Evolutionary conservation across 2,888 invertebrate genomes (phyloP), one percentile per base, ranked within the genome.

Genomic region (Lasioglossum lativentre): DNA sequence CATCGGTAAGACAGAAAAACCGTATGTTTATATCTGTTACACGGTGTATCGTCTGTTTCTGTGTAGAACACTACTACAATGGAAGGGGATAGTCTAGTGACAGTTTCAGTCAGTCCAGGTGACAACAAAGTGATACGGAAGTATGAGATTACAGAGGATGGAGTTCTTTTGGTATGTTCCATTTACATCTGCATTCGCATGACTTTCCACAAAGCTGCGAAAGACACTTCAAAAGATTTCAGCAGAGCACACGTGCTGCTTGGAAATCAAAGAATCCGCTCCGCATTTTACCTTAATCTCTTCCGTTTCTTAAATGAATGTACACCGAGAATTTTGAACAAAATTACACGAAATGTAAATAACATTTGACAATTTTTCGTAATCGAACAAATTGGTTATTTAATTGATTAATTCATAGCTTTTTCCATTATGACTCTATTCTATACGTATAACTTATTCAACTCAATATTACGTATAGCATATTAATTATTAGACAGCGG

Each of bases 21-120:
- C 14, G 16, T 38, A 0, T 4, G 8, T 16, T 75, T 70, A 47
- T 19, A 16, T 52, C 47, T 47, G 30, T 73, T 34, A 63, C 14
- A 16, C 68, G 27, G 30, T 40, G 8, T 70, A 34, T n/a, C 56
- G 6, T 75, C 45, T 72, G 78, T 72, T 85, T 86, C 59, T 83
- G 72, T 85, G 80, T 93, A 97, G 97, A 96, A 96, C 93, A 93
- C 95, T 19, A 96, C 97, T 66, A 96, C 94, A 52, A 92, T 96
- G 88, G 95, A 96, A 34, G 96, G 95, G 90, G 96, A 96, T 75
- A 96, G 95, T 92, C 89, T 96, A 40, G 89, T 95, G 52, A 96
- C 95, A 30, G 90, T 93, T 79, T 96, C 96, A 27, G 88, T 93
- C 45, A 93, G 93, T 16, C 94, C 95, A 59, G 94, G 95, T 82